Conservation (phyloP, 1,140 invertebrate species). For the Atta cephalotes region DNA sequence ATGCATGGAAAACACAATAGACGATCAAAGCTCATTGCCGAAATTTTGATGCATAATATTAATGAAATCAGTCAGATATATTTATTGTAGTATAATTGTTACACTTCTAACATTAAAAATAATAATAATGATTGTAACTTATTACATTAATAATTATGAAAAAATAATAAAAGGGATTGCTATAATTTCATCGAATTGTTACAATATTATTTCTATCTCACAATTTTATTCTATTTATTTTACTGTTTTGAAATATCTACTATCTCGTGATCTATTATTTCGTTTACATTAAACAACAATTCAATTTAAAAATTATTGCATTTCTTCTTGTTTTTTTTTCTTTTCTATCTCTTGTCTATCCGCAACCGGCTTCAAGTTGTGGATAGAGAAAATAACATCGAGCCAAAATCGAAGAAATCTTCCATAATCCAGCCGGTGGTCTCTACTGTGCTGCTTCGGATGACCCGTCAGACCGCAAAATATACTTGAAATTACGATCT, state of each 20-base stretch:
- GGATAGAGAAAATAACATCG: constrained; percentile 35
- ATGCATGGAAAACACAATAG: neutral
- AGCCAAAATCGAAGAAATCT: constrained; percentile 57
- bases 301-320: neutral
- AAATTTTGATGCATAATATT: neutral
- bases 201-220: neutral
- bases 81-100: neutral
- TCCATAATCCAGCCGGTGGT: constrained; percentile 47
- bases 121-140: neutral
- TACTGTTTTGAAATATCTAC: neutral
- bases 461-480: constrained; percentile 54
- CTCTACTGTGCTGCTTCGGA: neutral
- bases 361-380: neutral
- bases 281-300: neutral
- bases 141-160: neutral
- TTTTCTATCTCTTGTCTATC: neutral
- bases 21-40: neutral
- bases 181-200: neutral
- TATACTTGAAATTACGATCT: constrained; percentile 70
- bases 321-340: neutral
- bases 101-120: neutral
- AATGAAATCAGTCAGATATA: neutral
- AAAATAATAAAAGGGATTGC: neutral
- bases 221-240: neutral
- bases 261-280: neutral